These are phyloP conservation scores for Podilymbus podiceps DNA, from an alignment of 2,113 vertebrate species.

Conservation along the genomic window DNA sequence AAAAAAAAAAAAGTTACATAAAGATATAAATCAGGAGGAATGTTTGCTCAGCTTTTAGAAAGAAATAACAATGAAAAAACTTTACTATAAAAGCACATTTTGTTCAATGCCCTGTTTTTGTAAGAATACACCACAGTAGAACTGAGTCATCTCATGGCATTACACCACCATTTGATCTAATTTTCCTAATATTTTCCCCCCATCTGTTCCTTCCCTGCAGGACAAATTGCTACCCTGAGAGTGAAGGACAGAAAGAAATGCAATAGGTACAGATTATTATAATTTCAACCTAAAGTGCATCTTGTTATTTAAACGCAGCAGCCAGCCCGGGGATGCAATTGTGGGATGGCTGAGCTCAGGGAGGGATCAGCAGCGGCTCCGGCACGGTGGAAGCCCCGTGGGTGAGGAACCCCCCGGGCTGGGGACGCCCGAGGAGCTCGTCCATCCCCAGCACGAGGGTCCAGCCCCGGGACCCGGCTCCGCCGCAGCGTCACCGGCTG, in stretches of 20 bases:
- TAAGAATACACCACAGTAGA: constrained; percentile 6
- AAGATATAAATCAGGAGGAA: constrained; percentile 17
- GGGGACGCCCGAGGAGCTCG: neutral
- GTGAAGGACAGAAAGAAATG: neutral
- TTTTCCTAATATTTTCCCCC: constrained; percentile 4
- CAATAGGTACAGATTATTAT: neutral
- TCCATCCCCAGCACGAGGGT: fast-evolving
- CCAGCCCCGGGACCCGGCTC: neutral
- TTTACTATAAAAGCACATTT: neutral
- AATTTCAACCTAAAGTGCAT: neutral
- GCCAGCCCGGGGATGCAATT: neutral
- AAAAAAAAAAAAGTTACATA: neutral
- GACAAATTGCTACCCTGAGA: constrained; percentile 21
- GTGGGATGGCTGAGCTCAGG: neutral
- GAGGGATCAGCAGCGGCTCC: neutral
- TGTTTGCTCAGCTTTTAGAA: constrained; percentile 30
- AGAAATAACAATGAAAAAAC: neutral
- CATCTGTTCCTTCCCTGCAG: constrained; percentile 8
- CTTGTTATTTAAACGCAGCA: neutral
- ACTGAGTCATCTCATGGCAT: neutral
- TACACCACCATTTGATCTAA: constrained; percentile 7
- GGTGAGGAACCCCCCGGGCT: neutral
- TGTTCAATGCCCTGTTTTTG: constrained; percentile 21
- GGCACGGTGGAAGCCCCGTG: fast-evolving
- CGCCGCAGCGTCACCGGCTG: too few relatives aligned